Percentiles rank a stretch among this genome's conserved stretches.
These are phyloP conservation scores for Echinometra lucunter DNA, from an alignment of 53 echinoderm and acorn worm species.

Conservation along the genomic window DNA sequence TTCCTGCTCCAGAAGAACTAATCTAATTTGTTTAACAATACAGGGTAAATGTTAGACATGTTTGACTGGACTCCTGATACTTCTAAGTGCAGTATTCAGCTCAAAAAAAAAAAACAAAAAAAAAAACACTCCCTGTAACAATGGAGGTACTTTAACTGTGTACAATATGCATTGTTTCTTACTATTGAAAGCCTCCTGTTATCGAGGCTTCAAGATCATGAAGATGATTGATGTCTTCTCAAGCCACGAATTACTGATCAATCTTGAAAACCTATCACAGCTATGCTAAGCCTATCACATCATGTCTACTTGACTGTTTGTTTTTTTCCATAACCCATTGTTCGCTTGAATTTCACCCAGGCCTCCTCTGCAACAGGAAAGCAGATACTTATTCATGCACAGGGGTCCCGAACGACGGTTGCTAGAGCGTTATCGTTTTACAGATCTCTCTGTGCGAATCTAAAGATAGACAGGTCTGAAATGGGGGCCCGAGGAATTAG, in stretches of 20 bases:
- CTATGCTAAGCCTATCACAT: neutral
- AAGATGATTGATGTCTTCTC: neutral
- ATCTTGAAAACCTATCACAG: neutral
- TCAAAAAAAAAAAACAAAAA: no score
- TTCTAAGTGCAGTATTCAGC: no score
- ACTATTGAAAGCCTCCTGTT: neutral
- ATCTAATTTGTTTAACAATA: no score
- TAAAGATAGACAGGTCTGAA: conserved; percentile 18
- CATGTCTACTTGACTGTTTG: neutral
- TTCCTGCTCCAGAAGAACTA: no score
- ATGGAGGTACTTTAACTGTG: neutral
- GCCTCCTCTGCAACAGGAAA: conserved; percentile 23
- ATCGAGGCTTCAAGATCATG: neutral
- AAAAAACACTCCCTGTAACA: neutral
- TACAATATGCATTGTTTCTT: neutral
- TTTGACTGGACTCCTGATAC: neutral
- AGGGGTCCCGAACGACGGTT: neutral
- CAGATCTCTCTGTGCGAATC: conserved; percentile 12
- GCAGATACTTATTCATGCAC: conserved; percentile 27
- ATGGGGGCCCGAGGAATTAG: neutral
- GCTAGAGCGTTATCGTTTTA: conserved; percentile 20
- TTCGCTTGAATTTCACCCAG: conserved; percentile 4
- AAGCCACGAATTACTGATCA: neutral
- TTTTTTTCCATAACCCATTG: neutral
- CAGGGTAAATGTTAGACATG: neutral